Percentiles rank a stretch among this genome's conserved stretches.
Evolutionary conservation across 2,888 invertebrate species (phyloP).

Genomic region (Gryllus longicercus): DNA sequence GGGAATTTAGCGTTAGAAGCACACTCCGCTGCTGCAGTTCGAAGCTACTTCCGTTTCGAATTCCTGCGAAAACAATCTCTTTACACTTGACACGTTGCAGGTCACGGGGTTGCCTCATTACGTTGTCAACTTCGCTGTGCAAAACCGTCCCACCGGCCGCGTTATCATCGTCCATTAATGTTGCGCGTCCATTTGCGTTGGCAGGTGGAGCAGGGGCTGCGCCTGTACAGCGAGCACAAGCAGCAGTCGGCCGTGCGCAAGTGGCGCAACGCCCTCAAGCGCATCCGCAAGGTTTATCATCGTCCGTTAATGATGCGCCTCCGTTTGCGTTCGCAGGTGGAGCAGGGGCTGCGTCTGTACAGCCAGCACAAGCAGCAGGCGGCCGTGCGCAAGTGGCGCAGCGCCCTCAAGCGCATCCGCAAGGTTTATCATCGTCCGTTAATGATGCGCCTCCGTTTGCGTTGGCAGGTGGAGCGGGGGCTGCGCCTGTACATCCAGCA

Average conservation of each 20-base stretch:
- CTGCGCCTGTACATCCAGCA: constrained; percentile 80
- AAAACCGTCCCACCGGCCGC: too few species aligned
- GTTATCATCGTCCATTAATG: too few species aligned
- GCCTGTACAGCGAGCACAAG: constrained; percentile 81
- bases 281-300: constrained; percentile 57
- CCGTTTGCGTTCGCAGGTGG: constrained; percentile 57
- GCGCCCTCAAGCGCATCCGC: constrained; percentile 73
- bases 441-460: too few species aligned
- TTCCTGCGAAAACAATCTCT: too few species aligned
- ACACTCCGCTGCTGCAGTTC: too few species aligned
- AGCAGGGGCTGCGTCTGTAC: constrained; percentile 80
- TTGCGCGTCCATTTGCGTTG: too few species aligned
- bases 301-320: too few species aligned
- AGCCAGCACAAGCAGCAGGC: constrained; percentile 84
- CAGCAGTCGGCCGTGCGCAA: constrained; percentile 84
- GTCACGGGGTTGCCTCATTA: too few species aligned
- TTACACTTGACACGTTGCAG: too few species aligned
- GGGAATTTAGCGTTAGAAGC: too few species aligned
- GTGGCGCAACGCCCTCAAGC: constrained; percentile 80
- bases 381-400: constrained; percentile 84
- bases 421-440: constrained; percentile 47
- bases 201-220: constrained; percentile 82
- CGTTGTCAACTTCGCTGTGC: too few species aligned
- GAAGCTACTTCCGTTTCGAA: too few species aligned
- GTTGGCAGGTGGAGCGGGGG: constrained; percentile 75